Conservation (phyloP, 2,888 invertebrate species). For the Himalopsyche kuldschensis region DNA sequence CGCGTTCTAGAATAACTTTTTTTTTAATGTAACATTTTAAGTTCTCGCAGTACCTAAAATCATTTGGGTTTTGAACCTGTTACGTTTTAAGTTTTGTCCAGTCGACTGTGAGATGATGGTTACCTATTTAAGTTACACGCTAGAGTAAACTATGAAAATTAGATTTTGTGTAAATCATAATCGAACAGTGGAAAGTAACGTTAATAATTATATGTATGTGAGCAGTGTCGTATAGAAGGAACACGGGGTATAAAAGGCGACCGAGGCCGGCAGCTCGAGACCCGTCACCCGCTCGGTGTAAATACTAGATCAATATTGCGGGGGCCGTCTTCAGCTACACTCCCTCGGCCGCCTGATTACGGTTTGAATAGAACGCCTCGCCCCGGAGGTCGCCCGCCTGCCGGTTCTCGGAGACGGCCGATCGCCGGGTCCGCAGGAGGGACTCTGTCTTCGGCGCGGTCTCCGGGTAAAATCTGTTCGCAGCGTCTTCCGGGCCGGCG, state of each 20-base stretch:
- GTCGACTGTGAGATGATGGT: conserved; percentile 56
- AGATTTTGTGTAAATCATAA: conserved; percentile 25
- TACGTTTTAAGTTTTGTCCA: conserved; percentile 45
- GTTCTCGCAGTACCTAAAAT: conserved; percentile 37
- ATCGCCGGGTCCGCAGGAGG: too few relatives aligned
- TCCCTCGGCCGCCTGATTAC: neutral
- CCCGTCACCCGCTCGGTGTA: conserved; percentile 22
- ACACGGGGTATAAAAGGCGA: conserved; percentile 14
- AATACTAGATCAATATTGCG: conserved; percentile 26
- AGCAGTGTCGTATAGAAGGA: conserved; percentile 23
- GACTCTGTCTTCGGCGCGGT: neutral
- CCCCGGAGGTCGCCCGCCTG: neutral
- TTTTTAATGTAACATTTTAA: conserved; percentile 22
- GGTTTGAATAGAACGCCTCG: neutral
- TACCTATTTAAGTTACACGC: conserved; percentile 47
- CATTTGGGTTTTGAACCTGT: conserved; percentile 46
- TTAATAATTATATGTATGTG: conserved; percentile 26
- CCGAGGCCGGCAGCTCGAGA: conserved; percentile 14
- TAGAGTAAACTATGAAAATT: conserved; percentile 27
- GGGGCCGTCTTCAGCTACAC: neutral
- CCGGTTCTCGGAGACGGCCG: neutral
- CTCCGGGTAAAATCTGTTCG: neutral
- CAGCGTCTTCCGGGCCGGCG: neutral
- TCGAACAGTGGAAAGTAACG: conserved; percentile 26
- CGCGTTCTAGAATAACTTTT: conserved; percentile 24